Conservation (phyloP, 2,888 invertebrate species). For the Hyles lineata region DNA sequence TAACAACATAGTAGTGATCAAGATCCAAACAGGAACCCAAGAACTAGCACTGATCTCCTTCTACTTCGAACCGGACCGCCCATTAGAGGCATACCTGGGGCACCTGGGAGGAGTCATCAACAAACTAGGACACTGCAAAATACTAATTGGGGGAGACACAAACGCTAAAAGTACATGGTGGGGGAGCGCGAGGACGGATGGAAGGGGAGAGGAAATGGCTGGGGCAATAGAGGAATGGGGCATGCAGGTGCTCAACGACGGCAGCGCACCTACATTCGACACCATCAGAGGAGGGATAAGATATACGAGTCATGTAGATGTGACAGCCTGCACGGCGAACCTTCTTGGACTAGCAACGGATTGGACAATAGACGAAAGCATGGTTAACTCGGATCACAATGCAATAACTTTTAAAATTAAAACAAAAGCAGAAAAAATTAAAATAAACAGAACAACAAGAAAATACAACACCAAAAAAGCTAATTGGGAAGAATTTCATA, state of each 20-base stretch:
- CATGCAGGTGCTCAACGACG: constrained; percentile 43
- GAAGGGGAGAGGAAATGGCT: constrained; percentile 30
- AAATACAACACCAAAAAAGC: constrained; percentile 25
- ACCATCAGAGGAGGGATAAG: constrained; percentile 35
- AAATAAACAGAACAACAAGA: constrained; percentile 34
- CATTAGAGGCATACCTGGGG: too few species aligned
- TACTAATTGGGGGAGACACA: not conserved
- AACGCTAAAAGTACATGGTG: not conserved
- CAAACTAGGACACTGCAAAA: too few species aligned
- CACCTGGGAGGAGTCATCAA: too few species aligned
- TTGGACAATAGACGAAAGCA: not conserved
- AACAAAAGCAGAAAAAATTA: constrained; percentile 24
- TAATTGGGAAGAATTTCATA: not conserved
- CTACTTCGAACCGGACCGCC: too few species aligned
- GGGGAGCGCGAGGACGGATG: not conserved
- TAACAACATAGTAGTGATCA: constrained; percentile 23
- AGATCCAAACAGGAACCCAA: not conserved
- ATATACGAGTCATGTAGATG: constrained; percentile 41
- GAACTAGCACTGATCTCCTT: not conserved
- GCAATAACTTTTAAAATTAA: constrained; percentile 38
- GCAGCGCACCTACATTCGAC: constrained; percentile 43
- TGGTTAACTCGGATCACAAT: constrained; percentile 40
- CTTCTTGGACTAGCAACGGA: constrained; percentile 3
- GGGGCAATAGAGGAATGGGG: constrained; percentile 32
- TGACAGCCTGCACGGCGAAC: constrained; percentile 38